phyloP scores from a whole-genome alignment of 2,113 vertebrate species.

The Brienomyrus brachyistius region DNA sequence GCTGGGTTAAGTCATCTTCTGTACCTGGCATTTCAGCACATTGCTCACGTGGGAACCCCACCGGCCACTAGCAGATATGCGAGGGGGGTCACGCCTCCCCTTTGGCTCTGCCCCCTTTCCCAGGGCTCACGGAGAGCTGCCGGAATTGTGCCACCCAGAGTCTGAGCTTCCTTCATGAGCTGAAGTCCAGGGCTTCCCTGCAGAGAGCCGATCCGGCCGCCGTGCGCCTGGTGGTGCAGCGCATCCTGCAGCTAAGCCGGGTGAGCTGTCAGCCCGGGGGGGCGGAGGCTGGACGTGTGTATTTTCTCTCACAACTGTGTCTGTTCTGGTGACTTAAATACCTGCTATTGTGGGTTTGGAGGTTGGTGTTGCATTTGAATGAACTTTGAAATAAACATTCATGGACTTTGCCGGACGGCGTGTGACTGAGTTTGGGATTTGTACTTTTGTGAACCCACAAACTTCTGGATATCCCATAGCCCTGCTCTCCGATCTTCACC shows the following conservation, averaged over 20 bases:
- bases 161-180: conserved; percentile 63
- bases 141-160: conserved; percentile 69
- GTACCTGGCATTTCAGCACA: not conserved
- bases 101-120: not conserved
- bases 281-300: not conserved
- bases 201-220: conserved; percentile 57
- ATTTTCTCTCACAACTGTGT: not conserved
- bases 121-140: conserved; percentile 78
- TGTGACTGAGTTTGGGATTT: not conserved
- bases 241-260: conserved; percentile 78
- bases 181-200: conserved; percentile 70
- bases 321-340: not conserved
- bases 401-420: not conserved
- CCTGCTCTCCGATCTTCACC: not conserved
- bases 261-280: conserved; percentile 43
- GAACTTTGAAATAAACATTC: not conserved
- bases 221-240: conserved; percentile 53
- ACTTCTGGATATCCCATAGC: not conserved
- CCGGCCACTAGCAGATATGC: not conserved
- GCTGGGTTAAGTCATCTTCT: not conserved
- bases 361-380: not conserved
- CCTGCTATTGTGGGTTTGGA: not conserved
- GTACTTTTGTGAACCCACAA: not conserved
- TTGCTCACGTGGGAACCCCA: not conserved
- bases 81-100: not conserved